Percentiles rank a stretch among this genome's conserved stretches.
phyloP scores from a whole-genome alignment of 1,140 invertebrate genomes.

The Copidosoma floridanum region DNA sequence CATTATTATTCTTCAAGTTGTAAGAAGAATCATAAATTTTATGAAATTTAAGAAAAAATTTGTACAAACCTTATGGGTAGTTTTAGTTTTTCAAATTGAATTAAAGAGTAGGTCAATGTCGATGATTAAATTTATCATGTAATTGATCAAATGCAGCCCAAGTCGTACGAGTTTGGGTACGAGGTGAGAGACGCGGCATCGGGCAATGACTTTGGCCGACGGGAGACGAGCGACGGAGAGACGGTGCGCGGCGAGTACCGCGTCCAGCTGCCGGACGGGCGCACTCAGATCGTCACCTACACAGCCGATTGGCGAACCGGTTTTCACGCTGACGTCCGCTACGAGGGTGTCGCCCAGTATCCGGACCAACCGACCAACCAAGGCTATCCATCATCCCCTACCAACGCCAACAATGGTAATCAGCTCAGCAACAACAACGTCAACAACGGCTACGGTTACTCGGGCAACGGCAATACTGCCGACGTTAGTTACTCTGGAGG shows the following conservation, averaged over 20 bases:
- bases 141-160: too few relatives aligned
- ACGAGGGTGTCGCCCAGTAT: slow-evolving; percentile 69
- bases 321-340: slow-evolving; percentile 77
- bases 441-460: slow-evolving; percentile 31
- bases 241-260: slow-evolving; percentile 70
- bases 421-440: slow-evolving; percentile 28
- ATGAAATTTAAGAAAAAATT: too few relatives aligned
- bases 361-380: slow-evolving; percentile 53
- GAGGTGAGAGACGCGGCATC: slow-evolving; percentile 72
- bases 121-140: too few relatives aligned
- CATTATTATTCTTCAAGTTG: too few relatives aligned
- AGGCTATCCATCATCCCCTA: slow-evolving; percentile 9
- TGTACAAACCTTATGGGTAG: too few relatives aligned
- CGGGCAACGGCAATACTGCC: too few relatives aligned
- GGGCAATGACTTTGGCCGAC: slow-evolving; percentile 70
- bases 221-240: slow-evolving; percentile 72
- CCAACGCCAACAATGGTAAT: slow-evolving; percentile 17
- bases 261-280: slow-evolving; percentile 72
- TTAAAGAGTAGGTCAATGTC: too few relatives aligned
- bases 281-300: slow-evolving; percentile 72
- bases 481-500: too few relatives aligned
- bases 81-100: too few relatives aligned
- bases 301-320: slow-evolving; percentile 76
- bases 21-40: too few relatives aligned
- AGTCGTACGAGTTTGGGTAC: slow-evolving; percentile 78